phyloP scores from a whole-genome alignment of 2,888 invertebrate genomes.

The Eupithecia centaureata region DNA sequence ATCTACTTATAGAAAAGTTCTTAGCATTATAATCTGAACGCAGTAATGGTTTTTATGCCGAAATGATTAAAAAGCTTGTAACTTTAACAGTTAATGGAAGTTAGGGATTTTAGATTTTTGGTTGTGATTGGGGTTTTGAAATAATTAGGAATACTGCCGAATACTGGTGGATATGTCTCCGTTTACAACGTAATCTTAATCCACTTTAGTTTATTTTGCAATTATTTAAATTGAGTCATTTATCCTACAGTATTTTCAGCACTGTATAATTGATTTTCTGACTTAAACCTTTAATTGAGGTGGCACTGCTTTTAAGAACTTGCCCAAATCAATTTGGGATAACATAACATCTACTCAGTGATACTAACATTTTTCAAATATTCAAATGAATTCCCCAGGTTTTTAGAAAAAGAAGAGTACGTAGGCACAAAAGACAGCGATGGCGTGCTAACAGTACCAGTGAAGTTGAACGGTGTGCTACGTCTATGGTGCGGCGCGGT shows the following conservation, averaged over 20 bases:
- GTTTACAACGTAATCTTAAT: too few species aligned
- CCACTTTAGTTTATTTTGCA: too few species aligned
- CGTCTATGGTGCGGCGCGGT: constrained; percentile 87
- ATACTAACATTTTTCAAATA: too few species aligned
- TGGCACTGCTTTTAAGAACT: too few species aligned
- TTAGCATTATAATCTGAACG: neutral
- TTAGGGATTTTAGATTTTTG: neutral
- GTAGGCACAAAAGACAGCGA: constrained; percentile 68
- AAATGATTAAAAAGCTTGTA: neutral
- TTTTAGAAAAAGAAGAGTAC: constrained; percentile 72
- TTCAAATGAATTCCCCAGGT: constrained; percentile 55
- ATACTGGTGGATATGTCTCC: neutral
- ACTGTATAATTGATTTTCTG: too few species aligned
- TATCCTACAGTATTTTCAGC: too few species aligned
- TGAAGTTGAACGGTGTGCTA: constrained; percentile 65
- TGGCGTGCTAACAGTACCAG: constrained; percentile 64
- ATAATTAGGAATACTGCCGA: neutral
- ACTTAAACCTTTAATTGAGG: too few species aligned
- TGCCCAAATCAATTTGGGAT: too few species aligned
- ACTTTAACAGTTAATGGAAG: neutral
- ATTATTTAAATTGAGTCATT: too few species aligned
- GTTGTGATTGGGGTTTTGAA: neutral
- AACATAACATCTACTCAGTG: too few species aligned
- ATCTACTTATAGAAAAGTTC: constrained; percentile 9
- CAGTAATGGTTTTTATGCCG: constrained; percentile 6